Evolutionary conservation across 2,888 invertebrate species (phyloP), one percentile per base, ranked within the genome.

Genomic region (Globia sparganii): DNA sequence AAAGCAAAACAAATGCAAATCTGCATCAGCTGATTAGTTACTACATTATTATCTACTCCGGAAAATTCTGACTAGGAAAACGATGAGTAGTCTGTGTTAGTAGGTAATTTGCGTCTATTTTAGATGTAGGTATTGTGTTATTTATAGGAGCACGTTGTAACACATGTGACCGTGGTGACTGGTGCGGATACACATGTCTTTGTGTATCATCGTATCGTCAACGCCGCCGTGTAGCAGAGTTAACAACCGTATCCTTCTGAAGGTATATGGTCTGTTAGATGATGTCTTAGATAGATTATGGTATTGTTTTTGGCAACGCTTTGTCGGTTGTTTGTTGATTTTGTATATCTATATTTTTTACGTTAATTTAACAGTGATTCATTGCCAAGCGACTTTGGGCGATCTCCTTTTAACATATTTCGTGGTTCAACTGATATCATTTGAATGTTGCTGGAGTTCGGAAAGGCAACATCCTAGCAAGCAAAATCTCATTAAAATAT

Each of bases 51-150:
- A 82, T 82, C 73, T 79, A 62, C 25, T 66, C 85, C 82, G 82
- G 84, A 74, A 78, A 75, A 53, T 43, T 49, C 5, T 37, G 68
- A 69, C 65, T 68, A 85, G 85, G 75, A 72, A 84, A 81, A 82
- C 65, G 37, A 78, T 62, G 11, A 58, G 73, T 53, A 21, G 56
- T 56, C 4, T 81, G 71, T 78, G 73, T 74, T 69, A 73, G 71
- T 69, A 74, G 71, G 75, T 74, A 82, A 72, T 85, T 82, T 76
- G 53, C 67, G n/a, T 74, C 74, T 82, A 82, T 82, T 76, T 82
- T 53, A 59, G 76, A 58, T 81, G 58, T n/a, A n/a, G n/a, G n/a
- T 71, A 62, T 78, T 73, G 72, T 75, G 65, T 65, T 83, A 84
- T 80, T 73, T 83, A 78, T 81, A 68, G 62, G n/a, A 67, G 58